Base-by-base conservation (phyloP, 2,797 vertebrate genomes). In the Margarornis squamiger region DNA sequence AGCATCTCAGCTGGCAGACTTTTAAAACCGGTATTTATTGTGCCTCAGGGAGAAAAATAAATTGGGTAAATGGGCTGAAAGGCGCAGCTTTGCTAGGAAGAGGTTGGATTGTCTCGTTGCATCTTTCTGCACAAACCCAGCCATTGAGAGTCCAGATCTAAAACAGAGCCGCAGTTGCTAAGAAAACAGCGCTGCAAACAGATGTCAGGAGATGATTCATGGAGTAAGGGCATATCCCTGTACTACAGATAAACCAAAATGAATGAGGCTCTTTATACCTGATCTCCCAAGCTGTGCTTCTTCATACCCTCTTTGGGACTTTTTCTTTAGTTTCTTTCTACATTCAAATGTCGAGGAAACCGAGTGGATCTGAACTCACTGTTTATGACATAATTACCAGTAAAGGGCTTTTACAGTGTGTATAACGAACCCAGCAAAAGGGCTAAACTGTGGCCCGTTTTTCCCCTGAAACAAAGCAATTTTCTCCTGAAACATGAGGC, bases 191-290 rank as follows among this genome's bases (percentile, higher is more conserved):
- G 9, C 12, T 73, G 88, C 94, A 95, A 95, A 94, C 88, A 74
- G 62, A 96, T 94, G 90, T 92, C 84, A 93, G 68, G 62, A 45
- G 79, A 95, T 97, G 96, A 98, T 94, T 97, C 97, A 97, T n/a
- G 27, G 54, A 84, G 62, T 41, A 73, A 62, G 46, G 39, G 79
- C 92, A 94, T 92, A 91, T 90, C 96, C 90, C 88, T 73, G 70
- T 59, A 88, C 82, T 97, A 93, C 95, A 88, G 92, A 96, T 88
- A 96, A 94, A 93, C 94, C 75, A 32, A 82, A 75, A 91, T 95
- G 94, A 85, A 95, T 93, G 95, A 75, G 68, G 59, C 67, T 79
- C 94, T 94, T 94, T 83, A 46, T 92, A 96, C 95, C 94, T 95
- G 91, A 95, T 90, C 73, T 92, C 83, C 80, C 91, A 92, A 91